Conservation (phyloP, 2,888 invertebrate genomes). For the Acanthoscelides obtectus region DNA sequence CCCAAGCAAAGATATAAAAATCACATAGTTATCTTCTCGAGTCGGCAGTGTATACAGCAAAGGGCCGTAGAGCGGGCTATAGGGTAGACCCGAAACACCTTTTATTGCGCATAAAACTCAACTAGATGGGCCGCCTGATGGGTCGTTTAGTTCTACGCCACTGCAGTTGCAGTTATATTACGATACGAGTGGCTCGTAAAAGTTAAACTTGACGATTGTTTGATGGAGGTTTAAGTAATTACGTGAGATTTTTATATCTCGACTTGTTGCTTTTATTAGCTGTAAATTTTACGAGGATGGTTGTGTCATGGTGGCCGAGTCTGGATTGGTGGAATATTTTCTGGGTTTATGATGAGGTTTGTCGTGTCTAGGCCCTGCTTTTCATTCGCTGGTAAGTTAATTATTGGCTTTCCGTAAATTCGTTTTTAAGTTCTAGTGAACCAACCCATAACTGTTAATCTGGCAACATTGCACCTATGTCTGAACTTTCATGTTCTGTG, state of each 20-base stretch:
- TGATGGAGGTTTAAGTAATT: conserved; percentile 43
- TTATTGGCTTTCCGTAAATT: too few relatives aligned
- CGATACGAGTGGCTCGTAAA: conserved; percentile 44
- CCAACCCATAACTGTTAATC: too few relatives aligned
- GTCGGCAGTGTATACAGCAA: background rate
- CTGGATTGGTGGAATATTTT: background rate
- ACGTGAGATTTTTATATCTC: conserved; percentile 40
- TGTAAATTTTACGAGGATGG: conserved; percentile 1
- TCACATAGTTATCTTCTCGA: background rate
- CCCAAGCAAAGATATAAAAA: background rate
- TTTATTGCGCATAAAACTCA: conserved; percentile 1
- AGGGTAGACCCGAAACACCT: background rate
- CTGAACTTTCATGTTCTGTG: too few relatives aligned
- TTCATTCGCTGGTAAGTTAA: too few relatives aligned
- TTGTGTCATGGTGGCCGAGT: background rate
- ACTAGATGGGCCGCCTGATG: background rate
- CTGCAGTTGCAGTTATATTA: conserved; percentile 34
- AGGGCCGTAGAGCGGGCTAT: background rate
- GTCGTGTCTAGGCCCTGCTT: background rate
- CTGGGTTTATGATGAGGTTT: background rate
- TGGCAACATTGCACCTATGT: too few relatives aligned
- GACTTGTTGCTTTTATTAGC: conserved; percentile 35
- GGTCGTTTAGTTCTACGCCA: conserved; percentile 11
- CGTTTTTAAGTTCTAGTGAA: too few relatives aligned
- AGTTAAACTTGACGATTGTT: conserved; percentile 37